Conservation (phyloP, 2,797 vertebrate species). For the Onychomys torridus region DNA sequence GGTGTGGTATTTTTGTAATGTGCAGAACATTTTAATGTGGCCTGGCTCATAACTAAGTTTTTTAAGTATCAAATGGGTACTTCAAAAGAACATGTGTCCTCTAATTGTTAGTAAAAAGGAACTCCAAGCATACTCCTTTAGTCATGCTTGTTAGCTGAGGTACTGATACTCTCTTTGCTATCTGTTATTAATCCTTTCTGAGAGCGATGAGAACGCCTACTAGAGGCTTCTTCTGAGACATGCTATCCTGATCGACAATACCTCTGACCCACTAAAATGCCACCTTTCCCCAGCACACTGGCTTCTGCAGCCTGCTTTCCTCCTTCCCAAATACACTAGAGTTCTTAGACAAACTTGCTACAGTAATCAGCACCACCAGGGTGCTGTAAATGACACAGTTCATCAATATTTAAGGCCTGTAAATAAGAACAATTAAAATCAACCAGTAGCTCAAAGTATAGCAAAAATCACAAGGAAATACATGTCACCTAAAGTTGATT, state of each 20-base stretch:
- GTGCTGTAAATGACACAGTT: slow-evolving; percentile 82
- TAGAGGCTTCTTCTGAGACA: not conserved
- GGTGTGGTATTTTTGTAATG: not conserved
- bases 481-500: slow-evolving; percentile 85
- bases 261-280: not conserved
- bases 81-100: not conserved
- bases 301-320: not conserved
- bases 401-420: slow-evolving; percentile 85
- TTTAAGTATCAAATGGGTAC: not conserved
- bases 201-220: not conserved
- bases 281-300: not conserved
- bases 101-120: not conserved
- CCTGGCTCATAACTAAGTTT: not conserved
- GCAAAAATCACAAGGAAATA: slow-evolving; percentile 83
- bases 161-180: not conserved
- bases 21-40: not conserved
- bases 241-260: not conserved
- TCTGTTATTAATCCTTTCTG: slow-evolving; percentile 14
- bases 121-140: slow-evolving; percentile 12
- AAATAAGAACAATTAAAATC: slow-evolving; percentile 87
- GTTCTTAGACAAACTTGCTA: slow-evolving; percentile 71
- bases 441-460: slow-evolving; percentile 78
- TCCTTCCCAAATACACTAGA: not conserved
- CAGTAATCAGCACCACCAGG: slow-evolving; percentile 76
- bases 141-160: not conserved